phyloP scores from a whole-genome alignment of 2,797 vertebrate species.

The Acanthurus tractus region DNA sequence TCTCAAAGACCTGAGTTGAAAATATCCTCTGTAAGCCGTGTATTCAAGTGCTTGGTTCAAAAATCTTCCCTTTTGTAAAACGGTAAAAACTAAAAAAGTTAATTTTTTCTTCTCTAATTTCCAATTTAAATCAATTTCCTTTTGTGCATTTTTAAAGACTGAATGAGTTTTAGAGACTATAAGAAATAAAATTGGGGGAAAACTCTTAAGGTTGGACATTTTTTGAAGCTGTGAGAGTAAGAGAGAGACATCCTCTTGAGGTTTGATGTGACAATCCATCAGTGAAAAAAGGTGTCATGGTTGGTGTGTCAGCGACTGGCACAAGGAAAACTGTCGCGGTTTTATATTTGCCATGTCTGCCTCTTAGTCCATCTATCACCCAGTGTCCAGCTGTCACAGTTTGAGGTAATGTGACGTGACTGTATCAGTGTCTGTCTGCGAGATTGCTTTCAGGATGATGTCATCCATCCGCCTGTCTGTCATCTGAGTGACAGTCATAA shows the following conservation, averaged over 20 bases:
- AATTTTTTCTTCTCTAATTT: background rate
- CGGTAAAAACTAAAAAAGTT: too few species aligned
- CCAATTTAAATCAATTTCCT: too few species aligned
- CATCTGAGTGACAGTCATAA: slow-evolving; percentile 59
- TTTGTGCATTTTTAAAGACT: too few species aligned
- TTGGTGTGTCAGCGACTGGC: slow-evolving; percentile 65
- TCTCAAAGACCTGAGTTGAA: slow-evolving; percentile 11
- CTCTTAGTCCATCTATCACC: slow-evolving; percentile 50
- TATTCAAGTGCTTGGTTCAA: background rate
- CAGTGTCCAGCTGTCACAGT: slow-evolving; percentile 69
- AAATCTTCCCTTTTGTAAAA: background rate
- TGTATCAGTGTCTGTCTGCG: slow-evolving; percentile 61
- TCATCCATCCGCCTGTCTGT: slow-evolving; percentile 68
- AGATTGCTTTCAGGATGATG: slow-evolving; percentile 70
- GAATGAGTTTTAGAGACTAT: background rate
- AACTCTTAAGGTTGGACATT: background rate
- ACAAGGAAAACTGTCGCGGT: slow-evolving; percentile 60
- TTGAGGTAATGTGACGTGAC: slow-evolving; percentile 61
- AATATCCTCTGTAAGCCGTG: background rate
- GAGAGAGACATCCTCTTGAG: slow-evolving; percentile 7
- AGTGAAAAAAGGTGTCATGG: slow-evolving; percentile 60
- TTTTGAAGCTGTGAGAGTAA: background rate
- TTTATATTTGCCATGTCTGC: slow-evolving; percentile 75
- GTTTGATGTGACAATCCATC: slow-evolving; percentile 50
- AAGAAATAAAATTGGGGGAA: too few species aligned